phyloP scores from a whole-genome alignment of 2,797 vertebrate genomes.

The Darevskia nairensis region DNA sequence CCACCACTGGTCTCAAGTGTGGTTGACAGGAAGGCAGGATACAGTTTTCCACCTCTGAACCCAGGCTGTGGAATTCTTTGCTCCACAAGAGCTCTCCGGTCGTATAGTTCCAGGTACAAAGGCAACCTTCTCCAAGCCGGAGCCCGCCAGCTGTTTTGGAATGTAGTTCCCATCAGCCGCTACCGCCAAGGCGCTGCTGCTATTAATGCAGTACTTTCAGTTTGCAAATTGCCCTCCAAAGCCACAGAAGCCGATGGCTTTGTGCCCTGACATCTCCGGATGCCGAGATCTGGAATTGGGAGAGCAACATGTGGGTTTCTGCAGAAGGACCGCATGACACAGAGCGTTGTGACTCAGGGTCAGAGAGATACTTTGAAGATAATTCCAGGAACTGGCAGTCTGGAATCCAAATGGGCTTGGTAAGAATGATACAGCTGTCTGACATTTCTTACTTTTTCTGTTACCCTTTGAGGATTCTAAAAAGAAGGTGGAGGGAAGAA shows the following conservation, averaged over 20 bases:
- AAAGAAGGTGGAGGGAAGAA: not conserved
- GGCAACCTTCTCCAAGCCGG: too few relatives aligned
- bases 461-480: not conserved
- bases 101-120: not conserved
- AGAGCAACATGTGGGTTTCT: not conserved
- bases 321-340: not conserved
- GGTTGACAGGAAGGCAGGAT: not conserved
- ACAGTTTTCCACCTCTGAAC: not conserved
- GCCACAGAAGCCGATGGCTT: not conserved
- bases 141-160: not conserved
- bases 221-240: not conserved
- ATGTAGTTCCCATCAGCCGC: not conserved
- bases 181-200: not conserved
- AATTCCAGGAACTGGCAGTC: constrained; percentile 40
- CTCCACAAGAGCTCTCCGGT: not conserved
- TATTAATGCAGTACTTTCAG: not conserved
- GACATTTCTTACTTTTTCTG: not conserved
- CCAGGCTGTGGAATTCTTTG: not conserved
- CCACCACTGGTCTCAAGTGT: not conserved
- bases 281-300: not conserved
- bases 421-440: constrained; percentile 20
- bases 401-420: constrained; percentile 21
- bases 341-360: not conserved
- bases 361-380: constrained; percentile 28
- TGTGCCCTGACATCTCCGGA: not conserved